These are phyloP conservation scores for Globodera rostochiensis DNA, from an alignment of 1,140 invertebrate species.

Conservation along the genomic window DNA sequence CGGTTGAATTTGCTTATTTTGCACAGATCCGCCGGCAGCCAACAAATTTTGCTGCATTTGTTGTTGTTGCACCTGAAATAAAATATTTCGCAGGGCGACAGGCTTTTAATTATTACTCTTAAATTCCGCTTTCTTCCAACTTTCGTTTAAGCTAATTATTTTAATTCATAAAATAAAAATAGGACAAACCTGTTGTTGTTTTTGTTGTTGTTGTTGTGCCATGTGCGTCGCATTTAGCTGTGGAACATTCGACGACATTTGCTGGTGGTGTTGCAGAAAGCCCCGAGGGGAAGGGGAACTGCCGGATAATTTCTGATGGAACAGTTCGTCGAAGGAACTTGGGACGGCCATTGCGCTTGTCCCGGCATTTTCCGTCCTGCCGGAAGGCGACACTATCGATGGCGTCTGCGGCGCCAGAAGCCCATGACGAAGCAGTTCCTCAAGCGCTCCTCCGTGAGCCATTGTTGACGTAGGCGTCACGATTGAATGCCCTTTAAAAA, in stretches of 20 bases:
- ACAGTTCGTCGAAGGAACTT: background rate
- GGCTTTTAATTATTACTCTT: too few species aligned
- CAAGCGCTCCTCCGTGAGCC: background rate
- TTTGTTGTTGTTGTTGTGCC: constrained; percentile 30
- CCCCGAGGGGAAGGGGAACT: background rate
- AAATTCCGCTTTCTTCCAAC: too few species aligned
- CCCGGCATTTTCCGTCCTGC: background rate
- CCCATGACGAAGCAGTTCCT: background rate
- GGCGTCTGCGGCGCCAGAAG: background rate
- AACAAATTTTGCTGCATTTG: constrained; percentile 16
- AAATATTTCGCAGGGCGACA: too few species aligned
- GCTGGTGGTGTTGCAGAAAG: background rate
- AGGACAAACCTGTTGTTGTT: constrained; percentile 22
- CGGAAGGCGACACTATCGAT: background rate
- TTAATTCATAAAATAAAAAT: too few species aligned
- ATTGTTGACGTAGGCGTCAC: background rate
- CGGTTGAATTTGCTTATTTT: constrained; percentile 5
- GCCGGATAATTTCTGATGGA: background rate
- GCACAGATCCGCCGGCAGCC: background rate
- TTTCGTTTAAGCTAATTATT: too few species aligned
- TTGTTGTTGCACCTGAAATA: constrained; percentile 24
- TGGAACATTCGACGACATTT: background rate
- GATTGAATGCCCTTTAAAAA: background rate
- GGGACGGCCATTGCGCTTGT: background rate
- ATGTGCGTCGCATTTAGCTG: background rate